Conservation (phyloP, 2,888 invertebrate genomes). For the Poecilobothrus nobilitatus region DNA sequence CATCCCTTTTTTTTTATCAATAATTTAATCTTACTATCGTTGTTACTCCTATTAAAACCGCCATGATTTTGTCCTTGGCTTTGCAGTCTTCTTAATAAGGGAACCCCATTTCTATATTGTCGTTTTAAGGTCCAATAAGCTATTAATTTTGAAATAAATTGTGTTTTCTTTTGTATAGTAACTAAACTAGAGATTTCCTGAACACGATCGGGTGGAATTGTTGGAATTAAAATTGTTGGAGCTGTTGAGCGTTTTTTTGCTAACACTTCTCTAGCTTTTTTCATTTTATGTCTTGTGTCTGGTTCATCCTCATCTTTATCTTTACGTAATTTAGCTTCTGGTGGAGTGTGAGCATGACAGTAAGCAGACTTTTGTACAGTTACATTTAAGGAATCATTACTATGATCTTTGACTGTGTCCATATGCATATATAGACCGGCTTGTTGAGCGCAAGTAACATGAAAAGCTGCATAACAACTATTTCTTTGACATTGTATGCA, state of each 20-base stretch:
- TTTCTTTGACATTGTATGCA: conserved; percentile 97
- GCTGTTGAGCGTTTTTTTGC: conserved; percentile 84
- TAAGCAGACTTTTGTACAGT: conserved; percentile 92
- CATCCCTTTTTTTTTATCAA: neutral
- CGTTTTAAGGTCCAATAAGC: conserved; percentile 97
- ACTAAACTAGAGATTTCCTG: conserved; percentile 78
- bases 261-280: conserved; percentile 75
- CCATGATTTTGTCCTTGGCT: conserved; percentile 48
- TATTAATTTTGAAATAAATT: conserved; percentile 79
- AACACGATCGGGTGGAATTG: conserved; percentile 79
- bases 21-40: neutral
- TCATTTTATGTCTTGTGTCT: conserved; percentile 72
- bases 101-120: conserved; percentile 91
- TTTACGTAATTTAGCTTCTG: conserved; percentile 39
- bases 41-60: conserved; percentile 33
- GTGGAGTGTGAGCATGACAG: conserved; percentile 80
- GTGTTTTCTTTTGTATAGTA: conserved; percentile 63
- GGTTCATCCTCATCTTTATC: conserved; percentile 49
- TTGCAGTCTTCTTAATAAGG: conserved; percentile 77
- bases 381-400: conserved; percentile 62
- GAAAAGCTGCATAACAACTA: conserved; percentile 95
- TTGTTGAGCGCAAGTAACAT: conserved; percentile 97
- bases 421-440: conserved; percentile 92
- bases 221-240: conserved; percentile 88
- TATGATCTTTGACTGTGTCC: conserved; percentile 67